Percentiles rank a stretch among this genome's conserved stretches.
Conservation (phyloP, 1,140 invertebrate genomes). For the Heliconius melpomene region DNA sequence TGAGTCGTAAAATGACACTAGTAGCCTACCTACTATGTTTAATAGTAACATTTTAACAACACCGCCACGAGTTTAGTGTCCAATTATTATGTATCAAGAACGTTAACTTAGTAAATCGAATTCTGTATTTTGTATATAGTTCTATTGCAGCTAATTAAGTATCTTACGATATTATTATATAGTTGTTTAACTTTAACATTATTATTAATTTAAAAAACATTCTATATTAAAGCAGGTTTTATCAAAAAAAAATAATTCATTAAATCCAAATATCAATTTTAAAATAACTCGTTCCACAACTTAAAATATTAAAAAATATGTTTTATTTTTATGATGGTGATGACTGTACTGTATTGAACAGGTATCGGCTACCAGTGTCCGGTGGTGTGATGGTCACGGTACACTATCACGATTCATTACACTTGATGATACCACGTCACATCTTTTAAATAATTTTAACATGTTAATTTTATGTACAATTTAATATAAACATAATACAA, state of each 20-base stretch:
- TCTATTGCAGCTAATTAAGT: background rate
- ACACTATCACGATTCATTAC: conserved; percentile 57
- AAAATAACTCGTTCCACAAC: background rate
- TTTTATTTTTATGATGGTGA: background rate
- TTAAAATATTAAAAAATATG: background rate
- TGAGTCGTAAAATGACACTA: conserved; percentile 50
- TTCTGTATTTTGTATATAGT: background rate
- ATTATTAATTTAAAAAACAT: too few species aligned
- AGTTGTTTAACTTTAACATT: too few species aligned
- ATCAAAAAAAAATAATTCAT: too few species aligned
- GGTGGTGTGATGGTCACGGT: conserved; percentile 48
- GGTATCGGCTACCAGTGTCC: conserved; percentile 36
- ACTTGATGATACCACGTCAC: conserved; percentile 39
- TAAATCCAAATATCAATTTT: background rate
- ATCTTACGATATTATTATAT: background rate
- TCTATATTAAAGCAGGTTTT: too few species aligned
- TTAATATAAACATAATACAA: background rate
- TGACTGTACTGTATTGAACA: background rate
- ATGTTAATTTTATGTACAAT: background rate
- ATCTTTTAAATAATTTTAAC: background rate
- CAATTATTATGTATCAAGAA: conserved; percentile 34
- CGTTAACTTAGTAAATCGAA: background rate
- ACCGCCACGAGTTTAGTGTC: conserved; percentile 27
- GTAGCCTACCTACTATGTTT: conserved; percentile 41
- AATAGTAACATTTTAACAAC: conserved; percentile 44